Percentiles rank a stretch among this genome's conserved stretches.
These are phyloP conservation scores for Rhodinocichla rosea DNA, from an alignment of 2,113 vertebrate genomes.

Conservation along the genomic window DNA sequence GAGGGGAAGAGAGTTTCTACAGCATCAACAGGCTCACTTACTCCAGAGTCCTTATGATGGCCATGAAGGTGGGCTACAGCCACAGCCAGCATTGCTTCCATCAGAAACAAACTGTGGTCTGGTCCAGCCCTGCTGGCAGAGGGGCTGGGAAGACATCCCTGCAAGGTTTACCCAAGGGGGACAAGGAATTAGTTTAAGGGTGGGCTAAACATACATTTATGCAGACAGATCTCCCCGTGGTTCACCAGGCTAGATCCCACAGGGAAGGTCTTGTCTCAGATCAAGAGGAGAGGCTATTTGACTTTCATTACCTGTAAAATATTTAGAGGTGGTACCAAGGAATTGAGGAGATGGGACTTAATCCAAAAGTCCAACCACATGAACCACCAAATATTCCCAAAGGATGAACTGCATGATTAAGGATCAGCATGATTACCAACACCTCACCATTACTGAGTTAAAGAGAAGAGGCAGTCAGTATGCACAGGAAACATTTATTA, in stretches of 20 bases:
- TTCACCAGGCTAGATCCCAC: background rate
- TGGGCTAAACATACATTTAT: background rate
- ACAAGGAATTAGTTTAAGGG: background rate
- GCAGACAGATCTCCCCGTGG: background rate
- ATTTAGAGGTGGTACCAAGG: rapidly evolving
- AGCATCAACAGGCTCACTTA: background rate
- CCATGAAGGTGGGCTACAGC: background rate
- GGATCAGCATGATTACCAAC: background rate
- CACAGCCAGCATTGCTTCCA: background rate
- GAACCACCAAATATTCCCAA: background rate
- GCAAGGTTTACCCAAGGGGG: background rate
- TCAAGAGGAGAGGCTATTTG: background rate
- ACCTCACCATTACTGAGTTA: background rate
- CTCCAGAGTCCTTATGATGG: background rate
- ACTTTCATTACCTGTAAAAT: background rate
- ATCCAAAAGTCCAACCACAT: background rate
- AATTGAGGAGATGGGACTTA: background rate
- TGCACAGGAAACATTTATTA: background rate
- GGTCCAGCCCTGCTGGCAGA: background rate
- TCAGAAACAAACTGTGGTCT: background rate
- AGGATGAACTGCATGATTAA: background rate
- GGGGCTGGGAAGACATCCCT: background rate
- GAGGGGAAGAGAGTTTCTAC: background rate
- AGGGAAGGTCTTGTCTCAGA: background rate
- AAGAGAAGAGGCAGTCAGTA: background rate